phyloP scores from a whole-genome alignment of 2,888 invertebrate genomes.

The Ypsolopha scabrella region DNA sequence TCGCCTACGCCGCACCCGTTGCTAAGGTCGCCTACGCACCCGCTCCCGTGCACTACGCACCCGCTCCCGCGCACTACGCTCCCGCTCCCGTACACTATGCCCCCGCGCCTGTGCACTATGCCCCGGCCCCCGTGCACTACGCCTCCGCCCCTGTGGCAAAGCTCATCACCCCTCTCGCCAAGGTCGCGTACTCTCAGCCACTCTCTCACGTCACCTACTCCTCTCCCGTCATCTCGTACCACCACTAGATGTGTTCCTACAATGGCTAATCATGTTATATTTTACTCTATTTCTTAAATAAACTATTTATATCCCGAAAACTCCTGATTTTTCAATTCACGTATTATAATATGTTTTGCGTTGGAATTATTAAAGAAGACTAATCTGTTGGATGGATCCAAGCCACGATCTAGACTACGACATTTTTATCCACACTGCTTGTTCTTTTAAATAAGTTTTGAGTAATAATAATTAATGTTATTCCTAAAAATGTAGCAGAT shows the following conservation, averaged over 20 bases:
- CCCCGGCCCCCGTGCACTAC: slow-evolving; percentile 11
- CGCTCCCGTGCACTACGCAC: slow-evolving; percentile 6
- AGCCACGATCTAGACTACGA: too few species aligned
- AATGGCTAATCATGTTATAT: too few species aligned
- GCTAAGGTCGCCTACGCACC: slow-evolving; percentile 21
- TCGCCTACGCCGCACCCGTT: slow-evolving; percentile 13
- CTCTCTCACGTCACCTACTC: slow-evolving; percentile 41
- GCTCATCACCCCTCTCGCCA: slow-evolving; percentile 14
- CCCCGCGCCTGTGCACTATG: slow-evolving; percentile 16
- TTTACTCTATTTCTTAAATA: too few species aligned
- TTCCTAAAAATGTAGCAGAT: too few species aligned
- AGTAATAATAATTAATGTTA: too few species aligned
- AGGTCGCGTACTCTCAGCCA: slow-evolving; percentile 15
- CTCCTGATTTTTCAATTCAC: too few species aligned
- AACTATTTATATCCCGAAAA: too few species aligned
- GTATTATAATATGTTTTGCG: too few species aligned
- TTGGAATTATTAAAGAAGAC: too few species aligned
- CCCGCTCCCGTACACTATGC: slow-evolving; percentile 22
- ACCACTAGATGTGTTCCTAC: slow-evolving; percentile 34
- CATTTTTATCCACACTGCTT: too few species aligned
- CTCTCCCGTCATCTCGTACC: slow-evolving; percentile 48
- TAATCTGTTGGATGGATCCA: too few species aligned
- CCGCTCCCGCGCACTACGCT: slow-evolving; percentile 15
- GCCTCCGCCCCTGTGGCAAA: slow-evolving; percentile 21
- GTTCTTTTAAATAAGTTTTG: too few species aligned